These are phyloP conservation scores for Eupsilia transversa DNA, from an alignment of 2,888 invertebrate genomes.

Conservation along the genomic window DNA sequence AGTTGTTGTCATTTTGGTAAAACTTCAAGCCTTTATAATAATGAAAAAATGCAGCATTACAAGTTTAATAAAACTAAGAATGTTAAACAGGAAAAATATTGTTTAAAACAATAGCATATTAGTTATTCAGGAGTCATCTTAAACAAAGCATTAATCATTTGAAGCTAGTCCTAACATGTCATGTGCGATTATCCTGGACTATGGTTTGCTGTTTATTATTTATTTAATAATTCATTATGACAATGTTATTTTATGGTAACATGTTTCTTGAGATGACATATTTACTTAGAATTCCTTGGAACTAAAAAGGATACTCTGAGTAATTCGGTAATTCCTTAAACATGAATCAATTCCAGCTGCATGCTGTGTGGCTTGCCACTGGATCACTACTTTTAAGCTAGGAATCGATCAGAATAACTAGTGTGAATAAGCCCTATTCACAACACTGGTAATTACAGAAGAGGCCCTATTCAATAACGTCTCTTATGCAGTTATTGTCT, in stretches of 20 bases:
- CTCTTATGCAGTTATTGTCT: neutral
- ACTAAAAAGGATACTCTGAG: neutral
- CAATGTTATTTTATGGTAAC: neutral
- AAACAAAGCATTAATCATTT: conserved; percentile 19
- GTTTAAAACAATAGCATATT: conserved; percentile 8
- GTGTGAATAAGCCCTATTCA: neutral
- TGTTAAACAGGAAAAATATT: conserved; percentile 38
- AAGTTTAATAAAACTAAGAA: conserved; percentile 3
- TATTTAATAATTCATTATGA: neutral
- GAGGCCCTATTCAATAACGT: neutral
- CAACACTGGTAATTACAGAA: neutral
- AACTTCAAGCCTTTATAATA: neutral
- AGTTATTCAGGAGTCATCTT: conserved; percentile 16
- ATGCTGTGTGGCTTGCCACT: neutral
- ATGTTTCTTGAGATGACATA: conserved; percentile 4
- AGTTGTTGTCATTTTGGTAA: neutral
- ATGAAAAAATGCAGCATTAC: neutral
- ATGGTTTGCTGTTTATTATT: conserved; percentile 22
- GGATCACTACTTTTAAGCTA: neutral
- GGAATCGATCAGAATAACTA: neutral
- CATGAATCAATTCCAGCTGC: neutral
- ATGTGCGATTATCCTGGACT: conserved; percentile 33
- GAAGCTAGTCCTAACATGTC: conserved; percentile 3
- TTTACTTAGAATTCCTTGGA: neutral
- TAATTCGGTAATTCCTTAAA: too few relatives aligned